Evolutionary conservation across 2,113 vertebrate genomes (phyloP), one percentile per base, ranked within the genome.

Genomic region (Cygnus buccinator): DNA sequence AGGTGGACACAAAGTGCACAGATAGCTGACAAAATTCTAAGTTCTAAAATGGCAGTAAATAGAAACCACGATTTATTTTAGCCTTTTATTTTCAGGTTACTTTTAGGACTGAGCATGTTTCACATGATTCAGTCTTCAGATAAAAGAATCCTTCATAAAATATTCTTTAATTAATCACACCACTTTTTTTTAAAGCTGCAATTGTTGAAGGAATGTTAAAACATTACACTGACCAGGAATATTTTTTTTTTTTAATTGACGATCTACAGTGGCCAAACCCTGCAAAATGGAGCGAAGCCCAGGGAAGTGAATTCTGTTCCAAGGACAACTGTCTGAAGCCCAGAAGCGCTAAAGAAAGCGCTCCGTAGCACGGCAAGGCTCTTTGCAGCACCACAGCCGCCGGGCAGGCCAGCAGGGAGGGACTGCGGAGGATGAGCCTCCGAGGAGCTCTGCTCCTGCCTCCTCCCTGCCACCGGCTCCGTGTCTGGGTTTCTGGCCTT

Each of bases 271-370:
- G 57, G 75, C 68, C 90, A 90, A 94, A 88, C 22, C 57, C 79
- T 92, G 75, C 17, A 43, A 80, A 88, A 58, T 46, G 82, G 67
- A 95, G 61, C 90, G 61, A 61, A 88, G 88, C 85, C 89, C 52
- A 81, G 12, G 76, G 82, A 92, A 93, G 86, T 33, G 6, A 43
- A 39, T 52, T 52, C 43, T 48, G 15, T 63, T 94, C 90, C 94
- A 93, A 93, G 90, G 94, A 93, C 91, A 92, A 89, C 78, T 63
- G 66, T 50, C 59, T 88, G 91, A 74, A 95, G 82, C 19, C 76
- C 93, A 93, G 79, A 73, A 90, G 85, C 2, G 41, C 79, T 67
- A 5, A 46, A 46, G 76, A 50, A 92, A 78, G 76, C 1, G 13
- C 43, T 52, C 5, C 58, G 67, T 4, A 72, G 67, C 75, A 6